phyloP scores from a whole-genome alignment of 2,888 invertebrate species.

The Hypomecis punctinalis region DNA sequence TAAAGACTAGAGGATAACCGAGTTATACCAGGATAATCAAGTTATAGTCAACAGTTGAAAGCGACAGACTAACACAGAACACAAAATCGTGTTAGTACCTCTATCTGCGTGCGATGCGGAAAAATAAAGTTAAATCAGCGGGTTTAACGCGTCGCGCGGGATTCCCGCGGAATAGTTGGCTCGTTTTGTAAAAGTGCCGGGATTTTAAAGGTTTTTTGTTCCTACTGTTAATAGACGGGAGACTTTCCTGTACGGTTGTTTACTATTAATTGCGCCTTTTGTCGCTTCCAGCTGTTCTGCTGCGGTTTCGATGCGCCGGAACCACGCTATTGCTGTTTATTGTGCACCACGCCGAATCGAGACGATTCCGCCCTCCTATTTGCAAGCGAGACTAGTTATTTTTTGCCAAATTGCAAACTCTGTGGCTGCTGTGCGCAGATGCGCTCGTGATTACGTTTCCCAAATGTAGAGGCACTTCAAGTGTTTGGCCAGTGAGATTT shows the following conservation, averaged over 20 bases:
- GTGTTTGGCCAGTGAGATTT: slow-evolving; percentile 32
- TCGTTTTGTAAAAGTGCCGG: slow-evolving; percentile 60
- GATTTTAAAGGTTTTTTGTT: slow-evolving; percentile 61
- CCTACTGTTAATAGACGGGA: slow-evolving; percentile 68
- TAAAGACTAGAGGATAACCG: no score
- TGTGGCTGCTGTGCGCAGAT: slow-evolving; percentile 23
- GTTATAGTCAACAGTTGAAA: slow-evolving; percentile 43
- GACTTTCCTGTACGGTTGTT: slow-evolving; percentile 70
- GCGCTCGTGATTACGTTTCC: slow-evolving; percentile 26
- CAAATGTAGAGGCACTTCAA: slow-evolving; percentile 23
- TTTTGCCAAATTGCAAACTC: slow-evolving; percentile 39
- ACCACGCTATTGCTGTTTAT: slow-evolving; percentile 55
- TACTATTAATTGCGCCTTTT: slow-evolving; percentile 80
- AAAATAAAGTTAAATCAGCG: slow-evolving; percentile 73
- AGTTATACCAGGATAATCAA: slow-evolving; percentile 37
- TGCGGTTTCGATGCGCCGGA: slow-evolving; percentile 52
- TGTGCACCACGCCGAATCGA: slow-evolving; percentile 36
- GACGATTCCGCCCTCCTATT: slow-evolving; percentile 31
- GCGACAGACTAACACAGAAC: slow-evolving; percentile 34
- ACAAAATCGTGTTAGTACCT: slow-evolving; percentile 38
- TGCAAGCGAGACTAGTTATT: slow-evolving; percentile 33
- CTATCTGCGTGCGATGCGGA: slow-evolving; percentile 54
- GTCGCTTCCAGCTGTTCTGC: slow-evolving; percentile 68
- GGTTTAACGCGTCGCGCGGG: slow-evolving; percentile 68
- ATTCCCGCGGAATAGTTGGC: slow-evolving; percentile 71